Base-by-base conservation (phyloP, 1,140 invertebrate species). In the Aphelenchoides avenae region DNA sequence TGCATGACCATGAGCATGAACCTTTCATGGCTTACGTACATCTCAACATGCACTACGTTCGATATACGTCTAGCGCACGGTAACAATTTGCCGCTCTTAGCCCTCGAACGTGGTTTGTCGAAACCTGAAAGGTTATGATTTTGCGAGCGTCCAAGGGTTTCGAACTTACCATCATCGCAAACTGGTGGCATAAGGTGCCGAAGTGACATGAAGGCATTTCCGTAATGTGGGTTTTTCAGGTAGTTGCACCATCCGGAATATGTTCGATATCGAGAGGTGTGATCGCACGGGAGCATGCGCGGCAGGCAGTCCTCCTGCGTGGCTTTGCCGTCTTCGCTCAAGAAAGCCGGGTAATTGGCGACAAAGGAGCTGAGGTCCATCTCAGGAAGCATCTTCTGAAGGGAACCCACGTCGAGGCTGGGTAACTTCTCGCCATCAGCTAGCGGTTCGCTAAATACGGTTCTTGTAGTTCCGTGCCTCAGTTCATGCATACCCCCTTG, bases 161-260 rank as follows among this genome's bases (percentile, higher is more conserved):
- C n/a, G n/a, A n/a, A 90, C 70, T 96, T 90, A 29, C 91, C 91
- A 77, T 99, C 95, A 82, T 97, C 93, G 78, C 98, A 99, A 43
- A 87, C 85, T 0, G 93, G 86, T 54, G 84, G 85, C 0, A 92
- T 78, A 9, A 94, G 79, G 66, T 93, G 79, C 22, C 85, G 78
- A 66, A 97, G 91, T 6, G 86, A 85, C 0, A 86, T 91, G 49
- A 91, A 84, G 0, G 92, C 89, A 0, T 62, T 62, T 27, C 48
- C 94, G 87, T 88, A 92, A 6, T 86, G 87, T 2, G 91, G 88
- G 77, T 92, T 82, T 54, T 84, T 82, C 13, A 94, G 80, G 78
- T 99, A 98, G 77, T 99, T 99, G 75, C 94, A 99, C 15, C 85
- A 88, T 0, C 94, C 94, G 78, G 96, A 91, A 52, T 89, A 84